phyloP scores from a whole-genome alignment of 1,140 invertebrate genomes.

The Potamilus streckersoni region DNA sequence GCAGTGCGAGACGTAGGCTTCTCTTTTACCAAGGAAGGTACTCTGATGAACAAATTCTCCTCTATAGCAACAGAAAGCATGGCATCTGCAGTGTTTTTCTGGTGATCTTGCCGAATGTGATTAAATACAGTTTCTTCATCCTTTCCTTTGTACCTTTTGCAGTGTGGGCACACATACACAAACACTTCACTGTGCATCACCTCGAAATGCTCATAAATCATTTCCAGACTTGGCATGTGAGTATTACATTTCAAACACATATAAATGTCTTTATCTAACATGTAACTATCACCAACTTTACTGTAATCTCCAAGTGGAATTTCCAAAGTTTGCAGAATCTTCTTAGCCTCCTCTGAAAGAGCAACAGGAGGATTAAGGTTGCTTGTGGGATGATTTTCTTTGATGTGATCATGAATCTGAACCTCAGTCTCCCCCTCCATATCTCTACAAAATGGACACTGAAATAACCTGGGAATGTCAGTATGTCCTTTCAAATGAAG shows the following conservation, averaged over 20 bases:
- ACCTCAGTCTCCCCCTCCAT: slow-evolving; percentile 48
- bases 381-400: slow-evolving; percentile 47
- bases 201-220: slow-evolving; percentile 54
- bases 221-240: slow-evolving; percentile 55
- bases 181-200: slow-evolving; percentile 53
- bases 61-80: slow-evolving; percentile 55
- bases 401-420: slow-evolving; percentile 51
- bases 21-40: slow-evolving; percentile 43
- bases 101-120: slow-evolving; percentile 46
- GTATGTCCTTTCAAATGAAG: slow-evolving; percentile 54
- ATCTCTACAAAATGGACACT: slow-evolving; percentile 56
- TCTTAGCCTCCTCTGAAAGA: slow-evolving; percentile 54
- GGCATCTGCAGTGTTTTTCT: slow-evolving; percentile 35
- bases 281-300: slow-evolving; percentile 38
- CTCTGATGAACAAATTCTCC: slow-evolving; percentile 47
- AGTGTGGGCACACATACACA: slow-evolving; percentile 54
- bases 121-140: slow-evolving; percentile 43
- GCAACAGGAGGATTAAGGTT: slow-evolving; percentile 56
- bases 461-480: slow-evolving; percentile 49
- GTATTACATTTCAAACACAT: slow-evolving; percentile 55
- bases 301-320: slow-evolving; percentile 38
- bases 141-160: slow-evolving; percentile 49
- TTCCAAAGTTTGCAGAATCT: slow-evolving; percentile 49
- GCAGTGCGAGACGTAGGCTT: slow-evolving; percentile 6
- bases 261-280: slow-evolving; percentile 57